These are phyloP conservation scores for Apodemus speciosus DNA, from an alignment of 2,113 vertebrate genomes.

Conservation along the genomic window DNA sequence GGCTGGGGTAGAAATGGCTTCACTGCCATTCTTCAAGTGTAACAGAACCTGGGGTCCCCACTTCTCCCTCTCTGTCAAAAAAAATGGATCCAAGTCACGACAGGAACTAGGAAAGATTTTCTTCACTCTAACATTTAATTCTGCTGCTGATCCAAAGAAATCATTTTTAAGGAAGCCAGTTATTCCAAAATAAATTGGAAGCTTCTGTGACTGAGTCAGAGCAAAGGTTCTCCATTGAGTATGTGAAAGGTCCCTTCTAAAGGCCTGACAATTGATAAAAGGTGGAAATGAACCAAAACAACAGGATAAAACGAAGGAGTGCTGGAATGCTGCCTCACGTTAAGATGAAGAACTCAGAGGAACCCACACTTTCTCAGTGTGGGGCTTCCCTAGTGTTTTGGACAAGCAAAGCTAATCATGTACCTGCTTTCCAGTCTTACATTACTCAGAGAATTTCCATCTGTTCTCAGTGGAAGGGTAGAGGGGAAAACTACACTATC, in stretches of 20 bases:
- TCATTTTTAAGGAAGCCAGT: not conserved
- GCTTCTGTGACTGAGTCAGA: not conserved
- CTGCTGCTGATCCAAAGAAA: not conserved
- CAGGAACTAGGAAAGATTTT: not conserved
- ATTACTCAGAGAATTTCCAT: not conserved
- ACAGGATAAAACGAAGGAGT: not conserved
- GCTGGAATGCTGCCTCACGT: accelerated
- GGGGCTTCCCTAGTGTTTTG: too few species aligned
- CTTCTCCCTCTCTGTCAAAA: not conserved
- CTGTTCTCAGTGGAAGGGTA: not conserved
- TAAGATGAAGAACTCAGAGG: not conserved
- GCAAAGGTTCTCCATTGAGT: not conserved
- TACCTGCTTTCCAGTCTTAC: not conserved
- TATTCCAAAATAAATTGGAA: slow-evolving; percentile 33
- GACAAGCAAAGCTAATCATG: too few species aligned
- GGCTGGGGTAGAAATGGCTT: not conserved
- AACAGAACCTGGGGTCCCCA: not conserved
- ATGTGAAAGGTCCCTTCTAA: not conserved
- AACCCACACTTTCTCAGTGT: accelerated
- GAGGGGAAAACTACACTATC: not conserved
- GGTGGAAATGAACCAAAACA: not conserved
- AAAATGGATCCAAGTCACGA: not conserved
- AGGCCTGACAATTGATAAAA: not conserved
- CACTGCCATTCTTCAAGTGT: not conserved
- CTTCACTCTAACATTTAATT: not conserved